These are phyloP conservation scores for Carcinoscorpius rotundicauda DNA, from an alignment of 1,140 invertebrate species.

Conservation along the genomic window DNA sequence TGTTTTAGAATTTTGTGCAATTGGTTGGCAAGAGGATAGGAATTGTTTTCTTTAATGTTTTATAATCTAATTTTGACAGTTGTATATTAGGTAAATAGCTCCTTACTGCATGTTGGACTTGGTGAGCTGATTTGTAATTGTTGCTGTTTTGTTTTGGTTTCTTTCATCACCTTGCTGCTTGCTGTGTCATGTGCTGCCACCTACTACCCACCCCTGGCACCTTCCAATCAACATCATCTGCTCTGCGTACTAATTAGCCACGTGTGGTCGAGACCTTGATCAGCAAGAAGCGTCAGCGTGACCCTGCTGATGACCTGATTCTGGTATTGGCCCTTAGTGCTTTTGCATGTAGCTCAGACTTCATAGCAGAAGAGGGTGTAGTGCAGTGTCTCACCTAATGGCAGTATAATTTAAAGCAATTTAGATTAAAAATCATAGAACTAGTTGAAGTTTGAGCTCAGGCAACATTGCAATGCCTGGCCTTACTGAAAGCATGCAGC, in stretches of 20 bases:
- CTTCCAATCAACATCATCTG: constrained; percentile 31
- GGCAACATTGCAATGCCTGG: no score
- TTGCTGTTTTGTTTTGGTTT: constrained; percentile 21
- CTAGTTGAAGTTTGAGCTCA: no score
- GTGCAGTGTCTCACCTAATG: no score
- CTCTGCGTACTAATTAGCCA: constrained; percentile 38
- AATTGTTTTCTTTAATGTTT: no score
- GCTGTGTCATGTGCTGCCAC: constrained; percentile 39
- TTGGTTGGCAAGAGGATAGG: no score
- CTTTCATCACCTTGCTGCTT: constrained; percentile 32
- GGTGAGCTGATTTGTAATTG: constrained; percentile 21
- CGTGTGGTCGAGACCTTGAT: constrained; percentile 42
- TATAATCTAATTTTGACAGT: no score
- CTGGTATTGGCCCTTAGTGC: constrained; percentile 57
- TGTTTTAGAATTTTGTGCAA: no score
- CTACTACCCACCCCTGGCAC: constrained; percentile 22
- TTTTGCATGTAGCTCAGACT: constrained; percentile 31
- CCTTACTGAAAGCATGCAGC: no score
- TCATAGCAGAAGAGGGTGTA: no score
- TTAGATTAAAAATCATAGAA: no score
- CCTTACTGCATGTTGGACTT: constrained; percentile 14
- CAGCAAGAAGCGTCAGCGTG: constrained; percentile 74
- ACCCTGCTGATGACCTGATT: constrained; percentile 72
- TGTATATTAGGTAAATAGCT: background rate
- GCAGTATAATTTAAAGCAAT: no score